Evolutionary conservation across 2,797 vertebrate species (phyloP), one percentile per base, ranked within the genome.

Genomic region (Valencia hispanica): DNA sequence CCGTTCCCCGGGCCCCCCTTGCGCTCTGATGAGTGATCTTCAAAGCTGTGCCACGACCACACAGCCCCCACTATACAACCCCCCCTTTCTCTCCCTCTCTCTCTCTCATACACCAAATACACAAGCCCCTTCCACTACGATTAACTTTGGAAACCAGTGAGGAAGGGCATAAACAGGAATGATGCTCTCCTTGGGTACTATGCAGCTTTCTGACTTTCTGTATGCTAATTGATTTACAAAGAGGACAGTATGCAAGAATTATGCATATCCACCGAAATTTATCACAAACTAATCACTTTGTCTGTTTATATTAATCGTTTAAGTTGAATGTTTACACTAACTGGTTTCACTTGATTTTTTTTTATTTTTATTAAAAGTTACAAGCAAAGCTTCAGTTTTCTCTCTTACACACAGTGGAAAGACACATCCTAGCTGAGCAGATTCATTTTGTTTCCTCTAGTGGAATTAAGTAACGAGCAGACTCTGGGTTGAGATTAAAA

Each of bases 21-120:
- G 88, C 75, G 89, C 91, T 91, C 92, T 92, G 94, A 88, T 94
- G 92, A 94, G 92, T 94, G 95, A 95, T 95, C 94, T 94, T 94
- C 94, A 96, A 94, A 96, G 94, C 94, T 91, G 78, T 89, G 89
- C 92, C 84, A 88, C 92, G 94, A 95, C 94, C 92, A 92, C 92
- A 94, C 90, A 89, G 88, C 86, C 86, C 89, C 89, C 65, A 66
- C 63, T n/a, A 66, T n/a, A 66, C 63, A 22, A 66, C 36, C 36
- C 65, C 17, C 39, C 12, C 65, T 27, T 20, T n/a, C 88, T 72
- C 88, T 79, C 83, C 83, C 88, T 57, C 81, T n/a, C 87, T 72
- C 88, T 79, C 84, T 83, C 88, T 57, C 84, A 65, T n/a, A 72
- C 80, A 68, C 75, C 43, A 65, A n/a, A 75, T 25, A 83, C 78